Conservation (phyloP, 2,113 vertebrate species). For the Carollia perspicillata region DNA sequence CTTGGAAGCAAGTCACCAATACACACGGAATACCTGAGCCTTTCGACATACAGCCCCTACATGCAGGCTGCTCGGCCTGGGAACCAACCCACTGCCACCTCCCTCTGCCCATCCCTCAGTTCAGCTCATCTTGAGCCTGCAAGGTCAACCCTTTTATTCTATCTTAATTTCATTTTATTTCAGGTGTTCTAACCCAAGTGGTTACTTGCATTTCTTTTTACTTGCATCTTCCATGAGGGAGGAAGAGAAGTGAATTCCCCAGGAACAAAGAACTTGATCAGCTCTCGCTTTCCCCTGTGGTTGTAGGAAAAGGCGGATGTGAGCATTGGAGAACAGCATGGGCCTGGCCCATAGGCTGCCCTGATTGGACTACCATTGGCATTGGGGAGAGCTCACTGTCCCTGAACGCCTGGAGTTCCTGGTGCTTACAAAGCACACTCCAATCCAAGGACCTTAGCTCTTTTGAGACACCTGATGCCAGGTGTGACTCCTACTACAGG, state of each 20-base stretch:
- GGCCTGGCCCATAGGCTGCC: conserved; percentile 76
- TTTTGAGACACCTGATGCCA: conserved; percentile 55
- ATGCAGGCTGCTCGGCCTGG: conserved; percentile 67
- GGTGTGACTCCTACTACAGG: conserved; percentile 33
- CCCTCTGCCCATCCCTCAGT: conserved; percentile 68
- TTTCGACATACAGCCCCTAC: conserved; percentile 53
- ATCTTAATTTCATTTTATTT: conserved; percentile 55
- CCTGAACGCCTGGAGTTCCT: conserved; percentile 57
- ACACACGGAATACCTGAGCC: conserved; percentile 61
- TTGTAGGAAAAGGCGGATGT: conserved; percentile 79
- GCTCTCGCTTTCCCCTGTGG: conserved; percentile 79
- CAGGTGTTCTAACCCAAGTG: conserved; percentile 74
- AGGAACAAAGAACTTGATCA: conserved; percentile 80
- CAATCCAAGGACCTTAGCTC: conserved; percentile 61
- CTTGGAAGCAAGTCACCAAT: conserved; percentile 70
- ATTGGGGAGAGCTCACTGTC: conserved; percentile 56
- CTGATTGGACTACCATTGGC: conserved; percentile 62
- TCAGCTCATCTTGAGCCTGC: conserved; percentile 65
- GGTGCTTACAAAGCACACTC: conserved; percentile 65
- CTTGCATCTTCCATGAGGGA: conserved; percentile 81
- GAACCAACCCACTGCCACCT: conserved; percentile 63
- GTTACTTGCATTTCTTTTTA: conserved; percentile 80
- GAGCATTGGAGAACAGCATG: conserved; percentile 73
- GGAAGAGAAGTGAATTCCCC: conserved; percentile 81
- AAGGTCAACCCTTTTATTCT: conserved; percentile 56